Base-by-base conservation (phyloP, 2,113 vertebrate genomes). In the Egretta garzetta region DNA sequence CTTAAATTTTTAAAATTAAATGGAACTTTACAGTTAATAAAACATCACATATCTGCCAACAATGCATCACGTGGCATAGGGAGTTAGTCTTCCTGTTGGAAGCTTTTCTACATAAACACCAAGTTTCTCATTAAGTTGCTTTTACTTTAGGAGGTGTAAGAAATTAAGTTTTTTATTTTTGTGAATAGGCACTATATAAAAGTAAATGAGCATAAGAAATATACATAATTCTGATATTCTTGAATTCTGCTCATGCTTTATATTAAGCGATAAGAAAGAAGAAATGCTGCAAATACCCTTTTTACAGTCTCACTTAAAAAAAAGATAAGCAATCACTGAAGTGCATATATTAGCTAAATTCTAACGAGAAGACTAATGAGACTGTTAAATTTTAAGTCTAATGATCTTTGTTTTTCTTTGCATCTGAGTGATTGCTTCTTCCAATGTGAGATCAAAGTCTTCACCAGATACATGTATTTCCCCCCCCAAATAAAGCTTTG, bases 371-470 rank as follows among this genome's bases (percentile, higher is more conserved):
- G 90, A 92, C 95, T 96, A 97, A 96, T 71, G 93, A 94, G 70
- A 95, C 50, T 94, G 52, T 96, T 98, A 97, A 96, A 97, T n/a
- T 97, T 93, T 96, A 96, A 97, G 80, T 88, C 80, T 55, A 76
- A 30, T 73, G 93, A 97, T 96, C 76, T 97, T 80, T 92, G 92
- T 52, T 93, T 86, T 66, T 63, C 63, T 81, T 95, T 73, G 60
- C 28, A 86, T 91, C 22, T 14, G 14, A 96, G 41, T 52, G 60
- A 96, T 15, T 95, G 37, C 33, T 94, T 88, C 93, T 85, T 87
- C 59, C 88, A 80, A 70, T 0, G 4, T 45, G 70, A 95, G 85
- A 72, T 73, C 75, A 50, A 90, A 95, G 30, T 81, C 76, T 91
- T 72, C 37, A 32, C 64, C 26, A n/a, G 41, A 72, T 74, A 37